A percentile compares a stretch with the other conserved stretches of the same genome.
These are phyloP conservation scores for Dendroctonus valens DNA, from an alignment of 1,140 invertebrate genomes.

Conservation along the genomic window DNA sequence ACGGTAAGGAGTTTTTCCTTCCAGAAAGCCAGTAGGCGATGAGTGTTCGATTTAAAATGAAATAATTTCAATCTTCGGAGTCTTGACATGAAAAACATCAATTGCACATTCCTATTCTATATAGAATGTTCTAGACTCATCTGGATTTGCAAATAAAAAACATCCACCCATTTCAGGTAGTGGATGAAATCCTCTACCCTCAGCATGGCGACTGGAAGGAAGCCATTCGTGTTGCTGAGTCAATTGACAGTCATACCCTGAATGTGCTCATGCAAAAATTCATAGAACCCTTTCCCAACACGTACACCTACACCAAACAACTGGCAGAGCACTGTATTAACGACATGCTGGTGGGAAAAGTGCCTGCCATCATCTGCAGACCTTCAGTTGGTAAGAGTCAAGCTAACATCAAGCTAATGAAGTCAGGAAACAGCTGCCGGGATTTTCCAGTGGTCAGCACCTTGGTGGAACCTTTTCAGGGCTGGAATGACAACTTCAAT, in stretches of 20 bases:
- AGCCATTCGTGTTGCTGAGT: conserved; percentile 78
- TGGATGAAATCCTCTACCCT: conserved; percentile 72
- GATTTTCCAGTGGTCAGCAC: conserved; percentile 61
- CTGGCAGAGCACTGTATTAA: conserved; percentile 74
- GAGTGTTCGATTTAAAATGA: too few species aligned
- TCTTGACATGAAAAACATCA: too few species aligned
- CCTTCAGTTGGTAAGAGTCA: conserved; percentile 79
- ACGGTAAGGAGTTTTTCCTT: conserved; percentile 40
- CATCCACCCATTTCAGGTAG: neutral
- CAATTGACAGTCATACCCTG: conserved; percentile 67
- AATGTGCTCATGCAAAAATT: conserved; percentile 67
- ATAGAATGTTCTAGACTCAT: neutral
- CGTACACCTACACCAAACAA: conserved; percentile 83
- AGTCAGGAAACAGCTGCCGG: neutral
- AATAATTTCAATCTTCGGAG: too few species aligned
- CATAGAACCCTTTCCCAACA: conserved; percentile 73
- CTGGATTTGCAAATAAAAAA: neutral
- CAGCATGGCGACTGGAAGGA: conserved; percentile 78
- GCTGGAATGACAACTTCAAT: conserved; percentile 95
- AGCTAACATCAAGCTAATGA: neutral
- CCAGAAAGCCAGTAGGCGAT: too few species aligned
- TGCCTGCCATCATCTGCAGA: conserved; percentile 82
- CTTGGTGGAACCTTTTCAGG: conserved; percentile 62
- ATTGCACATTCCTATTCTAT: neutral
- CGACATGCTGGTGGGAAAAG: conserved; percentile 60